Conservation (phyloP, 1,140 invertebrate genomes). For the Colletes gigas region DNA sequence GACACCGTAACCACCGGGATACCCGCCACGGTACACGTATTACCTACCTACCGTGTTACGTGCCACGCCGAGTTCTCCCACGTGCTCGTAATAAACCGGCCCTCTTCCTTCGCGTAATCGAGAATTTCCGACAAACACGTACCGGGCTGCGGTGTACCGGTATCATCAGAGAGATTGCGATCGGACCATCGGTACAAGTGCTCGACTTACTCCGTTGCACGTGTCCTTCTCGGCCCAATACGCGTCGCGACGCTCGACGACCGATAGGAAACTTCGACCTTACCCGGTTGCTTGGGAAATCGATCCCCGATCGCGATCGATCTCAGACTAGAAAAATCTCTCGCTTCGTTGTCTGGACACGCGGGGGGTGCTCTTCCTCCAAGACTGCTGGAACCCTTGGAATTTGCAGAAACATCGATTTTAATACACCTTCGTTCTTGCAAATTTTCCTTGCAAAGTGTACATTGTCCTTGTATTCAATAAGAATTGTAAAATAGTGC, state of each 20-base stretch:
- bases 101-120: slow-evolving; percentile 63
- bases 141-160: slow-evolving; percentile 43
- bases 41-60: slow-evolving; percentile 55
- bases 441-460: too few relatives aligned
- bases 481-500: too few relatives aligned
- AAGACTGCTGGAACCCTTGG: too few relatives aligned
- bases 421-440: too few relatives aligned
- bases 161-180: slow-evolving; percentile 62
- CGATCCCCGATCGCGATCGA: not conserved
- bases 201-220: slow-evolving; percentile 42
- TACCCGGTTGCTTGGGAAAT: too few relatives aligned
- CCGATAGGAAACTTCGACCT: slow-evolving; percentile 31
- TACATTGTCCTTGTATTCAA: too few relatives aligned
- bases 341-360: too few relatives aligned
- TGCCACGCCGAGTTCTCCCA: slow-evolving; percentile 61
- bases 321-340: too few relatives aligned
- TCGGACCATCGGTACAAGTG: slow-evolving; percentile 57
- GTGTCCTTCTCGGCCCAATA: slow-evolving; percentile 24
- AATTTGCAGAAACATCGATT: too few relatives aligned
- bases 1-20: slow-evolving; percentile 18
- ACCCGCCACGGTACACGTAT: slow-evolving; percentile 54
- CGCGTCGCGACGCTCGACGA: not conserved
- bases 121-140: slow-evolving; percentile 68
- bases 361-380: too few relatives aligned
- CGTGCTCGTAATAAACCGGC: slow-evolving; percentile 73